Evolutionary conservation across 2,113 vertebrate genomes (phyloP), one percentile per base, ranked within the genome.

Genomic region (Ia io): DNA sequence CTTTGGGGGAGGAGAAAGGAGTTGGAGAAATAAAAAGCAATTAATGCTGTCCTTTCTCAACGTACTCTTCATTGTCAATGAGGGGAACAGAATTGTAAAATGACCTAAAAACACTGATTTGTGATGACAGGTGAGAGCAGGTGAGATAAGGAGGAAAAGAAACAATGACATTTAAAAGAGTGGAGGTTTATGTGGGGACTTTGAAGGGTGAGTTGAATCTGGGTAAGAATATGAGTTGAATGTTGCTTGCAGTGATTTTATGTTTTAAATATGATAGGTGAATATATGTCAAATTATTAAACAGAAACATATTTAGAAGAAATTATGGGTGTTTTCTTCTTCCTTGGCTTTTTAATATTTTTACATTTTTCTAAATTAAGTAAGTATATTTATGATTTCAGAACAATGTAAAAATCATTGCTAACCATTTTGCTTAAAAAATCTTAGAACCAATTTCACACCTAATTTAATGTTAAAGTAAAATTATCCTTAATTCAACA

Each of bases 401-500:
- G 65, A 49, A 87, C 49, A 88, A 93, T 76, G 30, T 85, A 88
- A 88, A 93, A 90, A 70, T 86, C n/a, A 84, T n/a, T 74, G 1
- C 56, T 87, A 87, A 71, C 16, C 63, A 78, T 95, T 79, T 76
- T 88, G 35, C 67, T 92, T 91, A 88, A 94, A 95, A 95, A 67
- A 32, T 17, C 28, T 94, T 71, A 87, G 77, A 93, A 91, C 42
- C 47, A 93, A 97, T 92, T 95, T 97, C 78, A 96, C 71, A 94
- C 44, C 20, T 86, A 92, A 96, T 96, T 97, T 97, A 94, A 96
- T 71, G 95, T 92, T 93, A 82, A 88, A 93, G 77, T 93, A 94
- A 95, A 90, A 91, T 42, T 95, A 69, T 51, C 42, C 53, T 96
- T 93, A 97, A 95, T 96, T 97, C 79, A 95, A 87, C 20, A 87